phyloP scores from a whole-genome alignment of 1,140 invertebrate genomes.

The Lucilia sericata region DNA sequence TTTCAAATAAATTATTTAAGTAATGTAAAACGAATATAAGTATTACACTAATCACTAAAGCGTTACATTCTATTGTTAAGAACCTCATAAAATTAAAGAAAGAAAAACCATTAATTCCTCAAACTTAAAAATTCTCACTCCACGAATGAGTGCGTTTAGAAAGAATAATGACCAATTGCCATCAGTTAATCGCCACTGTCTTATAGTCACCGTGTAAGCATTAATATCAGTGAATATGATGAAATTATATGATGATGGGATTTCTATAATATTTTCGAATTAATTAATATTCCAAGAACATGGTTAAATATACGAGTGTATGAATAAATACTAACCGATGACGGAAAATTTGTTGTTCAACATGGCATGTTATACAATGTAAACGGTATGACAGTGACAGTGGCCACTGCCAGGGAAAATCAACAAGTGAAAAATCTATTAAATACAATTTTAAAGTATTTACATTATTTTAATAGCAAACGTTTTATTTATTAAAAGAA shows the following conservation, averaged over 20 bases:
- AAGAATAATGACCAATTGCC: too few relatives aligned
- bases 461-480: conserved; percentile 17
- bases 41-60: too few relatives aligned
- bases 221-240: too few relatives aligned
- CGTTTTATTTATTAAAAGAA: conserved; percentile 10
- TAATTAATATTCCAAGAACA: conserved; percentile 37
- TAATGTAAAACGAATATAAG: too few relatives aligned
- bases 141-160: too few relatives aligned
- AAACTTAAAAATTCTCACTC: neutral
- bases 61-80: too few relatives aligned
- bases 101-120: too few relatives aligned
- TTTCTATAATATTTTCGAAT: neutral
- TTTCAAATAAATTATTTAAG: too few relatives aligned
- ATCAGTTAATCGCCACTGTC: neutral
- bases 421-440: conserved; percentile 39
- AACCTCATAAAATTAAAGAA: too few relatives aligned
- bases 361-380: conserved; percentile 28
- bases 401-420: conserved; percentile 13
- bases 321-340: conserved; percentile 25
- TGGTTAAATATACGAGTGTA: conserved; percentile 7
- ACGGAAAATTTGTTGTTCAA: neutral
- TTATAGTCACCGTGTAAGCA: too few relatives aligned
- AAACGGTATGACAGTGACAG: neutral
- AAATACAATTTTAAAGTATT: conserved; percentile 31
- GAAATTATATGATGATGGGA: too few relatives aligned